Percentiles rank a stretch among this genome's conserved stretches.
phyloP scores from a whole-genome alignment of 2,113 vertebrate species.

The Xenopus laevis region DNA sequence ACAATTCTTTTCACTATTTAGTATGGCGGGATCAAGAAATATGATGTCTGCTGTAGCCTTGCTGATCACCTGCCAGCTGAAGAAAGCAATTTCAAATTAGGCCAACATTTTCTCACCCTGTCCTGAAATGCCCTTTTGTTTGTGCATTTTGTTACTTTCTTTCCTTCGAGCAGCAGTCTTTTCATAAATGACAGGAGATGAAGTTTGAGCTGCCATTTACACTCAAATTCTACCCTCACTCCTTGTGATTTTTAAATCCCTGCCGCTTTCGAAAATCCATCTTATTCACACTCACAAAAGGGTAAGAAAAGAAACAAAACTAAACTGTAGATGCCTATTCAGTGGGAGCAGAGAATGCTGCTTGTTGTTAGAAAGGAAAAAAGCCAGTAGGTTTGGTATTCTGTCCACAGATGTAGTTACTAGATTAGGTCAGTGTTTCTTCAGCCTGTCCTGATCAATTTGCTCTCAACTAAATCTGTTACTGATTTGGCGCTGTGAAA shows the following conservation, averaged over 20 bases:
- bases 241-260: background rate
- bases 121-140: constrained; percentile 37
- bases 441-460: background rate
- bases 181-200: constrained; percentile 3
- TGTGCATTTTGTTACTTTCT: constrained; percentile 14
- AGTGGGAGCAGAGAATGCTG: constrained; percentile 1
- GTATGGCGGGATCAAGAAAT: constrained; percentile 22
- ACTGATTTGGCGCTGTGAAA: background rate
- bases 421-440: background rate
- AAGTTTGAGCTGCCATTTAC: background rate
- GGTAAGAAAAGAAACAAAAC: background rate
- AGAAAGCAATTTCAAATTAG: constrained; percentile 34
- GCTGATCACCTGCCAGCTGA: constrained; percentile 32
- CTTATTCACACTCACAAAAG: constrained; percentile 3
- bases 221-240: background rate
- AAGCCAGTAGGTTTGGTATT: background rate
- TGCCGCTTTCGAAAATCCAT: background rate
- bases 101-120: constrained; percentile 33
- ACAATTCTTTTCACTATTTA: constrained; percentile 21
- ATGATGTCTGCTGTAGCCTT: constrained; percentile 24
- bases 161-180: background rate
- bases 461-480: background rate
- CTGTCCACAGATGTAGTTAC: background rate
- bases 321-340: background rate
- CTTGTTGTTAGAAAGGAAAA: too few relatives aligned